These are phyloP conservation scores for Semibalanus balanoides DNA, from an alignment of 1,140 invertebrate species.

Conservation along the genomic window DNA sequence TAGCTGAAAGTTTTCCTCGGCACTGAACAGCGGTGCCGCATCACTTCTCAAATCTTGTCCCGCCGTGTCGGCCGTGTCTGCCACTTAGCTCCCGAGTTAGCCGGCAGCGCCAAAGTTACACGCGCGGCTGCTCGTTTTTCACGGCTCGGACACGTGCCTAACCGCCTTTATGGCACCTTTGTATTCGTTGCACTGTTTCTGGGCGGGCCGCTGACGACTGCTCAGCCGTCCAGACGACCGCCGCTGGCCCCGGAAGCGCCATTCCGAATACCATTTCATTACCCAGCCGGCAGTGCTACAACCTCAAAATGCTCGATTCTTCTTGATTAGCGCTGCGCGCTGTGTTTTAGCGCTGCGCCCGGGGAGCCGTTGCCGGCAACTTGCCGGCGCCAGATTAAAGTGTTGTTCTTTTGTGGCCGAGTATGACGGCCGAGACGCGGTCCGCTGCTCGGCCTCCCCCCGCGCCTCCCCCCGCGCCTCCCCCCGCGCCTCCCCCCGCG, in stretches of 20 bases:
- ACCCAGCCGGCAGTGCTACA: background rate
- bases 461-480: too few relatives aligned
- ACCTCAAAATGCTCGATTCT: background rate
- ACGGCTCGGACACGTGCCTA: background rate
- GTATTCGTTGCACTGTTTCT: background rate
- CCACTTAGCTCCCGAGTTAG: background rate
- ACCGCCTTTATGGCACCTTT: background rate
- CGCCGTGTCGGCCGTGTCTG: background rate
- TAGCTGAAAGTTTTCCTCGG: background rate
- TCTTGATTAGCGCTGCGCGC: background rate
- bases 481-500: too few relatives aligned
- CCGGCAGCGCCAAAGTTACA: background rate
- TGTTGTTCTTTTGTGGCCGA: background rate
- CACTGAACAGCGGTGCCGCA: background rate
- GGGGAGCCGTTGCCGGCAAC: background rate
- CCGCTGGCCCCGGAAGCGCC: background rate
- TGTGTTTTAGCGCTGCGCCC: background rate
- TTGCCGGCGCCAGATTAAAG: slow-evolving; percentile 1
- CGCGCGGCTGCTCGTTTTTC: background rate
- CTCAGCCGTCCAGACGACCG: background rate
- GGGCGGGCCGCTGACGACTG: background rate
- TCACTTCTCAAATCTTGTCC: background rate
- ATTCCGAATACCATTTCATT: slow-evolving; percentile 2
- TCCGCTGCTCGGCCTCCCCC: background rate
- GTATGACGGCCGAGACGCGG: background rate